A percentile compares a stretch with the other conserved stretches of the same genome.
These are phyloP conservation scores for Charaxes varanes DNA, from an alignment of 1,140 invertebrate species.

Conservation along the genomic window DNA sequence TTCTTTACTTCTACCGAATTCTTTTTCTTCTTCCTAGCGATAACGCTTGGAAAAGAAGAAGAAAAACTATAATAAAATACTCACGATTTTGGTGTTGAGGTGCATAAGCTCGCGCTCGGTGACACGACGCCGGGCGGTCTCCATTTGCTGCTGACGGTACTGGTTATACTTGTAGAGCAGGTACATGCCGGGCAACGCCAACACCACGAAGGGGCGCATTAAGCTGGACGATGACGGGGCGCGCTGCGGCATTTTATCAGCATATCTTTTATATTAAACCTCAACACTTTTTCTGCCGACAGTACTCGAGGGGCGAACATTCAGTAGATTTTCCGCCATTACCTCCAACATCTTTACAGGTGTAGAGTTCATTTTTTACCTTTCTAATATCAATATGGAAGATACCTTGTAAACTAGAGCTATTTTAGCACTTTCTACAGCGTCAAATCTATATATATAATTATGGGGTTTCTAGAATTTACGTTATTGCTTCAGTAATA, in stretches of 20 bases:
- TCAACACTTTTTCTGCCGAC: constrained; percentile 28
- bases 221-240: constrained; percentile 76
- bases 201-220: constrained; percentile 86
- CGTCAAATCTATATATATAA: constrained; percentile 23
- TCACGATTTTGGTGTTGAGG: constrained; percentile 93
- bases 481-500: constrained; percentile 63
- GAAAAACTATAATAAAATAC: constrained; percentile 55
- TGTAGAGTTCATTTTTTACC: constrained; percentile 17
- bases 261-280: constrained; percentile 33
- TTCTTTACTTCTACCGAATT: too few relatives aligned
- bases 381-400: constrained; percentile 40
- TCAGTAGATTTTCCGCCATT: too few relatives aligned
- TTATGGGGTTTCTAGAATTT: constrained; percentile 57
- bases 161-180: constrained; percentile 93
- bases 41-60: too few relatives aligned
- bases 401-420: constrained; percentile 38
- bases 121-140: constrained; percentile 84
- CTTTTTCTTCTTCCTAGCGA: too few relatives aligned
- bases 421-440: constrained; percentile 49
- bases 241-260: constrained; percentile 76
- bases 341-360: too few relatives aligned
- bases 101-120: constrained; percentile 89
- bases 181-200: constrained; percentile 91
- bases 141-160: constrained; percentile 87
- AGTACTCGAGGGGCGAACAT: constrained; percentile 21